phyloP scores from a whole-genome alignment of 1,140 invertebrate genomes.

The Battus philenor region DNA sequence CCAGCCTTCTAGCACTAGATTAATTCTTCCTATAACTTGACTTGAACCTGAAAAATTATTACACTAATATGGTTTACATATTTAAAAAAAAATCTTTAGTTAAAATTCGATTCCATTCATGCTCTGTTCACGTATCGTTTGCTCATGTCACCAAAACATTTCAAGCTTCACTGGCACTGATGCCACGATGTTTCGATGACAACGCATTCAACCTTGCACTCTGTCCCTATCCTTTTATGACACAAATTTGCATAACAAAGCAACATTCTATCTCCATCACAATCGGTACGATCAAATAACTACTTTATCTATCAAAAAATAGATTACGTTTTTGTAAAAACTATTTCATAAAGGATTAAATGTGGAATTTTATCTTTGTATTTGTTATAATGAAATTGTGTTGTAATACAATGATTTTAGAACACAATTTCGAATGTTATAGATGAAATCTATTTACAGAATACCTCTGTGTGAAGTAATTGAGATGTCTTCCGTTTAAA shows the following conservation, averaged over 20 bases:
- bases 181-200: not conserved
- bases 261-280: conserved; percentile 11
- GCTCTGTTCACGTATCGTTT: conserved; percentile 27
- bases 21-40: too few relatives aligned
- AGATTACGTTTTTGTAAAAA: conserved; percentile 20
- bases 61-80: too few relatives aligned
- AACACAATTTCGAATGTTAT: conserved; percentile 20
- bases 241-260: conserved; percentile 33
- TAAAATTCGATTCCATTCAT: conserved; percentile 28
- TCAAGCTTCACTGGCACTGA: conserved; percentile 38
- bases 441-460: conserved; percentile 32
- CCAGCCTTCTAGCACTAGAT: too few relatives aligned
- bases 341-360: conserved; percentile 18
- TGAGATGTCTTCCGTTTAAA: conserved; percentile 48
- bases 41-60: too few relatives aligned
- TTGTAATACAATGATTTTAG: conserved; percentile 14
- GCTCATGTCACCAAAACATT: conserved; percentile 68
- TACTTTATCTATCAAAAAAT: conserved; percentile 16
- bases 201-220: conserved; percentile 22
- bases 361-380: conserved; percentile 19
- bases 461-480: conserved; percentile 49
- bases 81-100: too few relatives aligned
- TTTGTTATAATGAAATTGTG: conserved; percentile 16
- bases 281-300: conserved; percentile 17
- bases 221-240: conserved; percentile 22